A percentile compares a stretch with the other conserved stretches of the same genome.
Conservation (phyloP, 2,888 invertebrate genomes). For the Zelleria hepariella region DNA sequence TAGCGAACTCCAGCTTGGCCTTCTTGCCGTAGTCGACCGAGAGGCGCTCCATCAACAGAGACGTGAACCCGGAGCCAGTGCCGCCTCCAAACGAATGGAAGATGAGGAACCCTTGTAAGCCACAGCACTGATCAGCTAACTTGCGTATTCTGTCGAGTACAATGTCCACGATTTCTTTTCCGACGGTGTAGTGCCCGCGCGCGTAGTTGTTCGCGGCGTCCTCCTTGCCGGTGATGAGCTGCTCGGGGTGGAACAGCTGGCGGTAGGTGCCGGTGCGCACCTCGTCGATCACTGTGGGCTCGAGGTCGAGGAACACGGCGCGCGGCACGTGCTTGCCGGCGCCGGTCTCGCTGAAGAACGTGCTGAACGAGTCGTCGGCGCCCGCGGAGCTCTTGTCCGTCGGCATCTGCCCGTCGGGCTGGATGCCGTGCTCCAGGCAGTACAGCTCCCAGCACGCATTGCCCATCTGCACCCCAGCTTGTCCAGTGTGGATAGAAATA, state of each 20-base stretch:
- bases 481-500: slow-evolving; percentile 62
- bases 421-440: not conserved
- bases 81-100: slow-evolving; percentile 61
- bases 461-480: slow-evolving; percentile 80
- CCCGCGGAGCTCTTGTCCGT: slow-evolving; percentile 66
- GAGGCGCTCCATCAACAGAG: slow-evolving; percentile 88
- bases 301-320: slow-evolving; percentile 88
- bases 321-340: slow-evolving; percentile 55
- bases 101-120: slow-evolving; percentile 85
- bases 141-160: slow-evolving; percentile 82
- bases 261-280: slow-evolving; percentile 87
- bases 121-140: slow-evolving; percentile 84
- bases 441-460: not conserved
- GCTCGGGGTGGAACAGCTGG: slow-evolving; percentile 40
- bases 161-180: slow-evolving; percentile 85
- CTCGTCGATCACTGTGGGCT: slow-evolving; percentile 90
- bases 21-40: slow-evolving; percentile 78
- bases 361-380: slow-evolving; percentile 83
- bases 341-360: slow-evolving; percentile 90
- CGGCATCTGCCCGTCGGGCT: slow-evolving; percentile 55
- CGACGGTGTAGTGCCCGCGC: slow-evolving; percentile 90
- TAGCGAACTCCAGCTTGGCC: slow-evolving; percentile 86
- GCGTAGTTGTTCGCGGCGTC: slow-evolving; percentile 80
- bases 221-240: slow-evolving; percentile 48
- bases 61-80: slow-evolving; percentile 89